Conservation (phyloP, 2,888 invertebrate species). For the Harpalus rubripes region DNA sequence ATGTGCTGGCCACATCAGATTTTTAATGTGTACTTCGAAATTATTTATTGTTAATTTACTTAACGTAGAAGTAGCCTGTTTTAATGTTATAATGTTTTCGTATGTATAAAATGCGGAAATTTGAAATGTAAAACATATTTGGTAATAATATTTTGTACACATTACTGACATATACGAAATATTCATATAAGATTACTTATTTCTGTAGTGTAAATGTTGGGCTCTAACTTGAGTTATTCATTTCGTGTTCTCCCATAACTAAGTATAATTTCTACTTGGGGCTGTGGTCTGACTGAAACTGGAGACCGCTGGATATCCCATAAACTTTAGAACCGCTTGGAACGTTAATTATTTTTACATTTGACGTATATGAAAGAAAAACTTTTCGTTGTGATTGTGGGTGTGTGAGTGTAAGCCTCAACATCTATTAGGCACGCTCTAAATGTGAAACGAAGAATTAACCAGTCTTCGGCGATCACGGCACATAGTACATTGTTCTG, state of each 20-base stretch:
- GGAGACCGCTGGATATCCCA: neutral
- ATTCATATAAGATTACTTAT: neutral
- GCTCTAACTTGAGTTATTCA: neutral
- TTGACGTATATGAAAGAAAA: constrained; percentile 31
- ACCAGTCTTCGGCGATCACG: constrained; percentile 29
- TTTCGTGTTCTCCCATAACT: neutral
- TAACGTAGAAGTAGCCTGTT: no score
- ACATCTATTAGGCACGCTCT: constrained; percentile 52
- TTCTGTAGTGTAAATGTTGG: neutral
- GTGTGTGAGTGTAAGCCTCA: constrained; percentile 30
- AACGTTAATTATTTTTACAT: constrained; percentile 23
- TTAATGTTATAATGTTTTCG: no score
- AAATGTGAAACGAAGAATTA: constrained; percentile 30
- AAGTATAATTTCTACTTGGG: neutral
- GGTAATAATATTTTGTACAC: neutral
- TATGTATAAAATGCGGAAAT: no score
- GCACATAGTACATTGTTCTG: constrained; percentile 18
- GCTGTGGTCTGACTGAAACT: neutral
- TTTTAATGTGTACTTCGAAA: no score
- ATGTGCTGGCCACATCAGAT: no score
- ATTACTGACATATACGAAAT: no score
- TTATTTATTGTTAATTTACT: no score
- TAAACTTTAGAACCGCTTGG: neutral
- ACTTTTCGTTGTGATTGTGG: constrained; percentile 37
- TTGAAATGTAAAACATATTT: no score